Evolutionary conservation across 2,888 invertebrate genomes (phyloP).

Genomic region (Linnaemya tessellans): DNA sequence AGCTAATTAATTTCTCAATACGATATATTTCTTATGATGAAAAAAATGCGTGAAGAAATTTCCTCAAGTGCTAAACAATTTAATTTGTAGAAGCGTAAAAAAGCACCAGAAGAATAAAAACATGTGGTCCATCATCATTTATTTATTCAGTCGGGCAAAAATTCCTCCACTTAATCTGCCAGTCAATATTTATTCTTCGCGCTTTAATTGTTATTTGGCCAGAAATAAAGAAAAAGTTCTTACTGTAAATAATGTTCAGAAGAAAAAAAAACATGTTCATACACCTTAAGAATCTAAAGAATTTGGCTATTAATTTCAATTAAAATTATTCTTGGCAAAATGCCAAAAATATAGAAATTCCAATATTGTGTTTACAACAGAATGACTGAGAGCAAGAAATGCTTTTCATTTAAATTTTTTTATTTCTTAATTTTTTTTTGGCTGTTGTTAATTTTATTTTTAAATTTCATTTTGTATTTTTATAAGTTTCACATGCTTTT

Average conservation of each 20-base stretch:
- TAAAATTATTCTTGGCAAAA: constrained; percentile 70
- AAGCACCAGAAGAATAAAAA: neutral
- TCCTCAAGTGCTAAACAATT: constrained; percentile 10
- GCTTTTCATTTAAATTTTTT: constrained; percentile 33
- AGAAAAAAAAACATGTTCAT: constrained; percentile 59
- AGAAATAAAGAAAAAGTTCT: constrained; percentile 22
- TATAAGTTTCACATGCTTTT: constrained; percentile 44
- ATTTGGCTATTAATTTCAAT: constrained; percentile 77
- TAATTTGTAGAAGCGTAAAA: constrained; percentile 9
- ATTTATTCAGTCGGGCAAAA: neutral
- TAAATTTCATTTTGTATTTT: constrained; percentile 47
- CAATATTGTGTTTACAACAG: constrained; percentile 68
- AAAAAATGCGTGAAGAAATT: neutral
- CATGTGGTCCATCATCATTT: neutral
- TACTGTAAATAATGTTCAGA: constrained; percentile 43
- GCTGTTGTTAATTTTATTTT: constrained; percentile 36
- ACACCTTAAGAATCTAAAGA: constrained; percentile 75
- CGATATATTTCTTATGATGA: neutral
- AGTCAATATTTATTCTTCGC: constrained; percentile 40
- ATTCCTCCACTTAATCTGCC: constrained; percentile 16
- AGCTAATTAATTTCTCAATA: constrained; percentile 10
- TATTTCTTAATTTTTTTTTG: constrained; percentile 13
- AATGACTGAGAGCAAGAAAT: constrained; percentile 23
- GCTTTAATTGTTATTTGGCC: constrained; percentile 13
- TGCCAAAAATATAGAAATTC: constrained; percentile 73